These are phyloP conservation scores for Dicycla oo DNA, from an alignment of 2,888 invertebrate genomes.

Conservation along the genomic window DNA sequence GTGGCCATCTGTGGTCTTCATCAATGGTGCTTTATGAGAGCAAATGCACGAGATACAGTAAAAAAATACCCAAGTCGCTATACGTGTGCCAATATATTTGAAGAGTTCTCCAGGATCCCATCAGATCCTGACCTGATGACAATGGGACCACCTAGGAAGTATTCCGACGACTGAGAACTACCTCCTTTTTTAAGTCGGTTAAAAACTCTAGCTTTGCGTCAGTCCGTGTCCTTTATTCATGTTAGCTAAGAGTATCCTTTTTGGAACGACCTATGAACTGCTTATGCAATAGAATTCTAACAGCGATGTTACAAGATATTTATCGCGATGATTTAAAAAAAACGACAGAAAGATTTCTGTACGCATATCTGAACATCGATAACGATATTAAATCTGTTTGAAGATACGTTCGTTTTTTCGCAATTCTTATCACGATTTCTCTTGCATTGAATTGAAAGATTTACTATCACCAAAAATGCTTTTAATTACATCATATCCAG, in stretches of 20 bases:
- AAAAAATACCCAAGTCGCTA: no score
- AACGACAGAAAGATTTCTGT: slow-evolving; percentile 19
- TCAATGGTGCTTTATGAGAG: no score
- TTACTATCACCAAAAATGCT: slow-evolving; percentile 14
- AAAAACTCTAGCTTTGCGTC: neutral
- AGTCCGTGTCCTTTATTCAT: neutral
- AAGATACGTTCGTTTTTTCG: slow-evolving; percentile 14
- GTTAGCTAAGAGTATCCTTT: neutral
- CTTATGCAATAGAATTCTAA: slow-evolving; percentile 13
- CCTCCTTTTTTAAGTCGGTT: no score
- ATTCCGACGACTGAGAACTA: no score
- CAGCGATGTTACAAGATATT: slow-evolving; percentile 8
- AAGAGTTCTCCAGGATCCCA: no score
- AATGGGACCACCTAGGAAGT: no score
- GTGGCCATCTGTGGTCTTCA: no score
- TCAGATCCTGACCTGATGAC: no score
- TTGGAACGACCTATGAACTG: neutral
- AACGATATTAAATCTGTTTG: slow-evolving; percentile 25
- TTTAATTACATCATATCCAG: slow-evolving; percentile 2
- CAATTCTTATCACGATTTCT: slow-evolving; percentile 39
- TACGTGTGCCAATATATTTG: no score
- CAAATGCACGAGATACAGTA: no score
- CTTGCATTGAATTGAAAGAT: slow-evolving; percentile 12
- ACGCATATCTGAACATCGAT: slow-evolving; percentile 43
- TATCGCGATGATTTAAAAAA: slow-evolving; percentile 13